phyloP scores from a whole-genome alignment of 2,888 invertebrate genomes.

The Polyommatus iphigenia region DNA sequence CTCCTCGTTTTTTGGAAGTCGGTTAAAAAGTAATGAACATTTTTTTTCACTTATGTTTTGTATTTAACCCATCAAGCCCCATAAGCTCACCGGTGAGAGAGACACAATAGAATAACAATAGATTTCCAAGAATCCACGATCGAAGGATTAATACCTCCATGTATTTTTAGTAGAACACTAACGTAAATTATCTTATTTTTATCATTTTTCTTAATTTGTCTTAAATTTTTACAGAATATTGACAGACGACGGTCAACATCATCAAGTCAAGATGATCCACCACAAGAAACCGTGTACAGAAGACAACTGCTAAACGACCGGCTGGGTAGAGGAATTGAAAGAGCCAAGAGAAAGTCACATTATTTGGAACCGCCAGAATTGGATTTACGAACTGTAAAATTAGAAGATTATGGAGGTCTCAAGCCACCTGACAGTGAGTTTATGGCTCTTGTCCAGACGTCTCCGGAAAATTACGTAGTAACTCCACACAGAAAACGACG shows the following conservation, averaged over 20 bases:
- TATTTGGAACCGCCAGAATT: conserved; percentile 85
- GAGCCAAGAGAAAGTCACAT: conserved; percentile 82
- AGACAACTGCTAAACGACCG: conserved; percentile 82
- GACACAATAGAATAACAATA: too few relatives aligned
- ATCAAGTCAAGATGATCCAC: conserved; percentile 75
- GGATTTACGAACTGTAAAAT: conserved; percentile 82
- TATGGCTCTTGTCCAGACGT: conserved; percentile 84
- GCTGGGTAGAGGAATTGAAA: conserved; percentile 81
- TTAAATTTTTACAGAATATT: conserved; percentile 60
- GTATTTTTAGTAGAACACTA: too few relatives aligned
- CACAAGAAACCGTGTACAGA: conserved; percentile 78
- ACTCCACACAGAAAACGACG: conserved; percentile 92
- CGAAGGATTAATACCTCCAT: too few relatives aligned
- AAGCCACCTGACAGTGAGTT: conserved; percentile 86
- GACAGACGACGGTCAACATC: conserved; percentile 75
- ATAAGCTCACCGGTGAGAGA: too few relatives aligned
- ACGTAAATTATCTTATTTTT: background rate
- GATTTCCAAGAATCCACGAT: too few relatives aligned
- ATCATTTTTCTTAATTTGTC: background rate
- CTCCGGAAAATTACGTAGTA: conserved; percentile 91
- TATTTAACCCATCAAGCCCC: too few relatives aligned
- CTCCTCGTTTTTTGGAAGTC: too few relatives aligned
- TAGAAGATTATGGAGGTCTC: conserved; percentile 84
- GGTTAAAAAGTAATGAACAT: too few relatives aligned
- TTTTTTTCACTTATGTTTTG: too few relatives aligned